phyloP scores from a whole-genome alignment of 2,888 invertebrate genomes.

The Scaptomyza caliginosa region DNA sequence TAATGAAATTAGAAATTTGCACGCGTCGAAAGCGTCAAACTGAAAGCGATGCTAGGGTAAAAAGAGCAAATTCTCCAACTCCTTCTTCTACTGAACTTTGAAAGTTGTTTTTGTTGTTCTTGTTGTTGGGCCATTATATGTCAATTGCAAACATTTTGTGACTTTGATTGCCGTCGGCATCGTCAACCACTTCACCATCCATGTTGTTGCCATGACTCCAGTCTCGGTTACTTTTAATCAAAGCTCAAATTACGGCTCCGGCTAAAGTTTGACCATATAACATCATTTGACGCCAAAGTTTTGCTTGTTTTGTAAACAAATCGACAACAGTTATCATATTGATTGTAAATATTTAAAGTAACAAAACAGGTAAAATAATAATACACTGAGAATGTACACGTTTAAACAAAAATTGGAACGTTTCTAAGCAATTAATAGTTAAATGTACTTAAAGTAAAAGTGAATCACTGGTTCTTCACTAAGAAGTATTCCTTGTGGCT shows the following conservation, averaged over 20 bases:
- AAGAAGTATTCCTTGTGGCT: too few species aligned
- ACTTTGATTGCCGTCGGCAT: slow-evolving; percentile 55
- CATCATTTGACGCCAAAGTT: slow-evolving; percentile 6
- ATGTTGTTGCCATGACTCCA: slow-evolving; percentile 6
- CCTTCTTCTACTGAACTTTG: neutral
- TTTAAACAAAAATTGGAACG: too few species aligned
- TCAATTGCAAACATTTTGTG: slow-evolving; percentile 66
- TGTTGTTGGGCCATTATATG: slow-evolving; percentile 44
- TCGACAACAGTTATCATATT: neutral
- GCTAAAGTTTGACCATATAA: slow-evolving; percentile 11
- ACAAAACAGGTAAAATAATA: too few species aligned
- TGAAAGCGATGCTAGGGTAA: slow-evolving; percentile 19
- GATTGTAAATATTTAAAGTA: neutral
- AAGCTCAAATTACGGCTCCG: slow-evolving; percentile 1
- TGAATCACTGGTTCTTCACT: too few species aligned
- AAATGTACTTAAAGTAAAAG: too few species aligned
- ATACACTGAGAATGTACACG: too few species aligned
- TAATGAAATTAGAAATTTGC: slow-evolving; percentile 79
- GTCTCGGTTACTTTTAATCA: slow-evolving; percentile 32
- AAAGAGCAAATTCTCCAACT: neutral
- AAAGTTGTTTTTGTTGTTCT: neutral
- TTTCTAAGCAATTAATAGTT: too few species aligned
- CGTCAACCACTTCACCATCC: neutral
- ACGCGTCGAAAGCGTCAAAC: slow-evolving; percentile 48
- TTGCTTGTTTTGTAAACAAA: neutral